A percentile compares a stretch with the other conserved stretches of the same genome.
Conservation (phyloP, 2,888 invertebrate genomes). For the Oscheius sp. region DNA sequence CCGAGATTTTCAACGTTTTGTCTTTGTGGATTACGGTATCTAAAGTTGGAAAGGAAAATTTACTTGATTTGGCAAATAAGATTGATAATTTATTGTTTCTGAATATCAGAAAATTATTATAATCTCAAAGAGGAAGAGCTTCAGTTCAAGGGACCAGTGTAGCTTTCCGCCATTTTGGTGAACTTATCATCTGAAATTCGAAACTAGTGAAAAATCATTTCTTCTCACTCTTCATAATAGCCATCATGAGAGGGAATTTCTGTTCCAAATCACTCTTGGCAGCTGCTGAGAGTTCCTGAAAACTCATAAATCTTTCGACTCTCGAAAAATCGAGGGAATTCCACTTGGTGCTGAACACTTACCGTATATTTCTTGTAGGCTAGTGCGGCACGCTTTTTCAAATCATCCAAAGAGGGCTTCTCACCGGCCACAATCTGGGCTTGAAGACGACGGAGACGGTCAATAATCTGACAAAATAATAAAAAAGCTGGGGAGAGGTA, state of each 20-base stretch:
- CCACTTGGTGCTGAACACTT: too few species aligned
- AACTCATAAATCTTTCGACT: neutral
- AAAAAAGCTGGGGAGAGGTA: neutral
- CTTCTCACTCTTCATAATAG: constrained; percentile 35
- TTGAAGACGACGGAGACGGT: constrained; percentile 28
- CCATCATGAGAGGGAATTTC: constrained; percentile 39
- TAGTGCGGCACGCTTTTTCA: constrained; percentile 30
- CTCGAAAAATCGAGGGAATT: too few species aligned
- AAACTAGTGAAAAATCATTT: neutral
- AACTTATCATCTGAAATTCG: constrained; percentile 51
- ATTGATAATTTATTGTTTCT: too few species aligned
- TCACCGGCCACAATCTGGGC: constrained; percentile 31
- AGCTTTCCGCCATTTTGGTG: constrained; percentile 49
- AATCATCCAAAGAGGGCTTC: constrained; percentile 33
- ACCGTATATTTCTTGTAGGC: constrained; percentile 37
- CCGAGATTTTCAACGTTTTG: too few species aligned
- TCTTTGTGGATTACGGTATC: too few species aligned
- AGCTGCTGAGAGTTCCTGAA: constrained; percentile 32
- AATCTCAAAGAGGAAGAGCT: too few species aligned
- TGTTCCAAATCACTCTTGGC: constrained; percentile 40
- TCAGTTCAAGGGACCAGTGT: neutral
- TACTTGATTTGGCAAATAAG: too few species aligned
- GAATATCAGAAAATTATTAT: too few species aligned
- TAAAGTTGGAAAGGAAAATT: too few species aligned
- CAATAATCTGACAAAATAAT: constrained; percentile 24